These are phyloP conservation scores for Philaethria dido DNA, from an alignment of 2,888 invertebrate species.

Conservation along the genomic window DNA sequence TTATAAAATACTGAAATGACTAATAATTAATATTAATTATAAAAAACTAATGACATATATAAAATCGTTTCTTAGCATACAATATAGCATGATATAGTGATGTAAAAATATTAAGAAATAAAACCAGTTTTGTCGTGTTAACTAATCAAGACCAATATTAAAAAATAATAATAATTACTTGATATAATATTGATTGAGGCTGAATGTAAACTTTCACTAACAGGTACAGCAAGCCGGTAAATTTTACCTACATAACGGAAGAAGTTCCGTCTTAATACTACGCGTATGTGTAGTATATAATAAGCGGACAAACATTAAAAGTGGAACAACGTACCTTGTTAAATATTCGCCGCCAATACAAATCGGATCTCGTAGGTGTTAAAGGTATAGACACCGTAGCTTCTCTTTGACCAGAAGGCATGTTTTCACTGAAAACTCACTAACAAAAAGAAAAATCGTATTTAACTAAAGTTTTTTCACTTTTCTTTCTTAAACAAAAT, in stretches of 20 bases:
- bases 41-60: no score
- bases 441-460: conserved; percentile 29
- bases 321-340: conserved; percentile 66
- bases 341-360: conserved; percentile 80
- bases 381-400: conserved; percentile 72
- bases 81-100: no score
- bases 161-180: not conserved
- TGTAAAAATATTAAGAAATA: no score
- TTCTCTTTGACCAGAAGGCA: conserved; percentile 69
- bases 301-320: conserved; percentile 28
- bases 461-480: conserved; percentile 47
- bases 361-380: conserved; percentile 73
- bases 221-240: conserved; percentile 28
- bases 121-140: no score
- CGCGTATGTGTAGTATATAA: conserved; percentile 16
- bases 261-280: conserved; percentile 27
- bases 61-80: no score
- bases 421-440: conserved; percentile 57
- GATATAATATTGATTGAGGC: conserved; percentile 1
- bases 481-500: conserved; percentile 41
- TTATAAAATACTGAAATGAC: not conserved
- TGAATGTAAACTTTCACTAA: conserved; percentile 35
- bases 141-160: no score
- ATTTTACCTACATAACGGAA: conserved; percentile 24
- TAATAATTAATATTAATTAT: no score